Conservation (phyloP, 2,797 vertebrate genomes). For the Nothura maculosa region DNA sequence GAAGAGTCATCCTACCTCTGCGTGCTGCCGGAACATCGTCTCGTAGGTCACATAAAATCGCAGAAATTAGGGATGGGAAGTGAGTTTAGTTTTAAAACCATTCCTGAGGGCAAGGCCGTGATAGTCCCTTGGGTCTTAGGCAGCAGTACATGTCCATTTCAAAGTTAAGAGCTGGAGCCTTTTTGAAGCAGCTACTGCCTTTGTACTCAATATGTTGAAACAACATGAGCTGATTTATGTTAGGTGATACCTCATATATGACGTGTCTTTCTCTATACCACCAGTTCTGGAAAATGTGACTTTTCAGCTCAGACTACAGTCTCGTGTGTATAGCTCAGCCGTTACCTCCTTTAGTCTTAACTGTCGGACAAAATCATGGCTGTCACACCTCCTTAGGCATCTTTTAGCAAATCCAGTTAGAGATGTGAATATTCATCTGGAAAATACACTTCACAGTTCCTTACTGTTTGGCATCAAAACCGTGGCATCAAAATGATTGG, state of each 20-base stretch:
- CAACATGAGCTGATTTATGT: neutral
- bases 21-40: accelerated
- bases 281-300: neutral
- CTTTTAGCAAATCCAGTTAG: neutral
- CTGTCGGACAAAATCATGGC: neutral
- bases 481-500: neutral
- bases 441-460: neutral
- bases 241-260: neutral
- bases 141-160: neutral
- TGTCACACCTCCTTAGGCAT: neutral
- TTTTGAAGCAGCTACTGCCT: neutral
- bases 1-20: accelerated
- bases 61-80: neutral
- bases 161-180: neutral
- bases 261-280: neutral
- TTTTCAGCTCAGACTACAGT: neutral
- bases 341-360: neutral
- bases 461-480: neutral
- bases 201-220: neutral
- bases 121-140: neutral
- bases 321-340: neutral
- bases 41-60: neutral
- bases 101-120: neutral
- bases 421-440: neutral
- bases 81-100: neutral